Percentiles rank a stretch among this genome's conserved stretches.
phyloP scores from a whole-genome alignment of 2,888 invertebrate genomes.

The Drosophila birchii region DNA sequence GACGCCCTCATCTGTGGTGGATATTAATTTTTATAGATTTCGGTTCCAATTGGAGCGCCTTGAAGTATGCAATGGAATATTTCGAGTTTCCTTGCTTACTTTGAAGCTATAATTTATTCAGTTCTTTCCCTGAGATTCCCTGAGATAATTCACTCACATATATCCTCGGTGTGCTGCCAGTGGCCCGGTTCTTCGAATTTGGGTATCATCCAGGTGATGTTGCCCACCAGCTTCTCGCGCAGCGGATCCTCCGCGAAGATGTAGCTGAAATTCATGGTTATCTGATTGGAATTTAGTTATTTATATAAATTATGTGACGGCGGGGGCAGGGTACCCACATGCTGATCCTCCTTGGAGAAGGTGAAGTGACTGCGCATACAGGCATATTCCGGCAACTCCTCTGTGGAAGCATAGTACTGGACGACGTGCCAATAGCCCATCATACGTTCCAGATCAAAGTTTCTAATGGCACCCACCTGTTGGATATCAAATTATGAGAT shows the following conservation, averaged over 20 bases:
- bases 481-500: too few relatives aligned
- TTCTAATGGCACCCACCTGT: conserved; percentile 90
- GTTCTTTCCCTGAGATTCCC: too few relatives aligned
- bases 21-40: neutral
- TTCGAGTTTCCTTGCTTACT: neutral
- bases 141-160: conserved; percentile 87
- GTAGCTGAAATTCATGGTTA: conserved; percentile 95
- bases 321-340: conserved; percentile 71
- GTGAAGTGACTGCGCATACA: conserved; percentile 90
- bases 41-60: neutral
- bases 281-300: conserved; percentile 83
- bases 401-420: conserved; percentile 95
- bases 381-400: conserved; percentile 93
- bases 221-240: conserved; percentile 91
- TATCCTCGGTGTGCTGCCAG: conserved; percentile 94
- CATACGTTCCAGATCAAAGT: conserved; percentile 92
- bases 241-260: conserved; percentile 93
- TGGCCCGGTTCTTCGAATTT: conserved; percentile 91
- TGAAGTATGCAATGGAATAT: neutral
- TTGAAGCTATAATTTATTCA: neutral
- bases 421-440: conserved; percentile 94
- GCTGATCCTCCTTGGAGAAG: conserved; percentile 83
- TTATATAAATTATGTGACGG: neutral
- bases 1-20: conserved; percentile 92
- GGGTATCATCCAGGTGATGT: conserved; percentile 94